A percentile compares a stretch with the other conserved stretches of the same genome.
Evolutionary conservation across 2,797 vertebrate species (phyloP).

Genomic region (Geotrypetes seraphini): DNA sequence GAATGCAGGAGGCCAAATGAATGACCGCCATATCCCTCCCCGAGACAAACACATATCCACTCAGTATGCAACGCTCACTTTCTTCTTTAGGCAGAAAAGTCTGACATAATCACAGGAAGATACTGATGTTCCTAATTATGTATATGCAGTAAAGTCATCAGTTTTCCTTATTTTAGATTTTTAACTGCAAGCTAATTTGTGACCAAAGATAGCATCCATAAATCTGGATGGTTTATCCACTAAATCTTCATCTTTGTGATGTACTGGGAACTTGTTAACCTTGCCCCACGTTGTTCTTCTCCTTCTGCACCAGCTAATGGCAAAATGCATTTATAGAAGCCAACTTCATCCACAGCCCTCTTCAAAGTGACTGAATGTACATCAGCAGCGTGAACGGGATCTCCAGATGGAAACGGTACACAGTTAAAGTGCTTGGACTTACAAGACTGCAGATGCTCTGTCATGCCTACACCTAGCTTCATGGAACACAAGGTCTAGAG

Average conservation of each 20-base stretch:
- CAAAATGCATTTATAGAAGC: constrained; percentile 35
- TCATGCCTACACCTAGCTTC: constrained; percentile 35
- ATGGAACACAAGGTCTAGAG: constrained; percentile 23
- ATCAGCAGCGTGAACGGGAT: constrained; percentile 9
- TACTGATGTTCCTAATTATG: constrained; percentile 25
- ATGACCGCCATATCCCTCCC: constrained; percentile 33
- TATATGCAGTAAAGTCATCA: constrained; percentile 24
- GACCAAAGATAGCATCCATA: constrained; percentile 83
- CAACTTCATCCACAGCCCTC: constrained; percentile 60
- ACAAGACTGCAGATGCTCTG: constrained; percentile 40
- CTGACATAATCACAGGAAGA: constrained; percentile 23
- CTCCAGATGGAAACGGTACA: constrained; percentile 56
- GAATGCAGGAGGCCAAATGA: constrained; percentile 49
- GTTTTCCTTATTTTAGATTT: constrained; percentile 32
- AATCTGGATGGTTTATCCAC: constrained; percentile 43
- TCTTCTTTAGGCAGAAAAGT: constrained; percentile 27
- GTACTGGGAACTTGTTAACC: constrained; percentile 35
- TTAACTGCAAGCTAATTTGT: constrained; percentile 68
- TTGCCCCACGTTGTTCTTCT: constrained; percentile 21
- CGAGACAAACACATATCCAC: constrained; percentile 13
- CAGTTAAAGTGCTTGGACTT: constrained; percentile 48
- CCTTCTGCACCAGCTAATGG: constrained; percentile 27
- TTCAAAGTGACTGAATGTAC: constrained; percentile 42
- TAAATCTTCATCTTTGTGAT: constrained; percentile 26
- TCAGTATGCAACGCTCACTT: constrained; percentile 20